A percentile compares a stretch with the other conserved stretches of the same genome.
Conservation (phyloP, 2,113 vertebrate species). For the Callospermophilus lateralis region DNA sequence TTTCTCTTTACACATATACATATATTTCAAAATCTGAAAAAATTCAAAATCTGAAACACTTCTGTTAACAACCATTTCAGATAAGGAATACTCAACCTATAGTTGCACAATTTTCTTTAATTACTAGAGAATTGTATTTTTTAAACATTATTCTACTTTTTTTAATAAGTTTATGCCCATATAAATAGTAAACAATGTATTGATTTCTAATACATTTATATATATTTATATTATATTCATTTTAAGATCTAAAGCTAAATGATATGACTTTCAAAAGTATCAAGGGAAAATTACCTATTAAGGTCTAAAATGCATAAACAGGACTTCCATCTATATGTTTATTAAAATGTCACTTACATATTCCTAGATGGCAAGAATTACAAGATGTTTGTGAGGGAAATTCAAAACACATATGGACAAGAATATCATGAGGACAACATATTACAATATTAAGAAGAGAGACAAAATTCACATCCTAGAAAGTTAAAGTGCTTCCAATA, state of each 20-base stretch:
- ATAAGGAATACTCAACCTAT: background rate
- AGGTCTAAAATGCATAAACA: background rate
- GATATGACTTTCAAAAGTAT: background rate
- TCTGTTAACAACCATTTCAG: background rate
- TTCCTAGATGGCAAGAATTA: background rate
- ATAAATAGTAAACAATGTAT: slow-evolving; percentile 23
- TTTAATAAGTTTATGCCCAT: slow-evolving; percentile 17
- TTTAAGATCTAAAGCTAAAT: slow-evolving; percentile 47
- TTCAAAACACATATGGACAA: background rate
- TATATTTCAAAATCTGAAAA: background rate
- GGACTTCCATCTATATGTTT: background rate
- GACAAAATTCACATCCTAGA: slow-evolving; percentile 33
- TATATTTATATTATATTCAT: background rate
- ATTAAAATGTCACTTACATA: background rate
- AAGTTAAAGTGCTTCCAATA: slow-evolving; percentile 1
- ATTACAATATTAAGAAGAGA: background rate
- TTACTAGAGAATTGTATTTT: background rate
- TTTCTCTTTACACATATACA: background rate
- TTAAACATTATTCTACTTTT: slow-evolving; percentile 45
- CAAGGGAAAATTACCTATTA: background rate
- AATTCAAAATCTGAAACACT: background rate
- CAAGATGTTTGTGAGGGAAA: background rate
- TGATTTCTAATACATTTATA: slow-evolving; percentile 25
- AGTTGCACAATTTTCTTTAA: background rate
- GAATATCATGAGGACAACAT: background rate